Conservation (phyloP, 2,113 vertebrate genomes). For the Hipposideros armiger region DNA sequence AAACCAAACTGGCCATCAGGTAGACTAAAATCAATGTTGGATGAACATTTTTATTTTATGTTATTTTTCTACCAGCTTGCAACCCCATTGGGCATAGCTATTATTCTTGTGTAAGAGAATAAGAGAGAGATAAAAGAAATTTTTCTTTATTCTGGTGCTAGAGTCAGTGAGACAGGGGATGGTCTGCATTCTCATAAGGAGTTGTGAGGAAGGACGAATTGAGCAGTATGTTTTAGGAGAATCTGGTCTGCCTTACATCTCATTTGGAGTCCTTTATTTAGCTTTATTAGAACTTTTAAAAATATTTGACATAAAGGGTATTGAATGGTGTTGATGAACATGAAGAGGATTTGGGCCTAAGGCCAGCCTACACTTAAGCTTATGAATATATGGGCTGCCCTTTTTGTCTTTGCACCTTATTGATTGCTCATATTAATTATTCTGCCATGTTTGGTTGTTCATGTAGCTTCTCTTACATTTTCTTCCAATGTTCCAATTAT, state of each 20-base stretch:
- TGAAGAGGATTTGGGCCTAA: background rate
- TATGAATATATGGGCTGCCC: background rate
- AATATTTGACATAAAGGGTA: background rate
- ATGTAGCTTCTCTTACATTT: background rate
- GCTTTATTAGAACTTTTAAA: background rate
- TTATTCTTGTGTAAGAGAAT: background rate
- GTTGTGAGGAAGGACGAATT: background rate
- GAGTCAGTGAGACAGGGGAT: background rate
- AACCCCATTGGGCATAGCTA: background rate
- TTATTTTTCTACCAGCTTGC: background rate
- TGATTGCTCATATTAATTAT: background rate
- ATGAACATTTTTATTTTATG: background rate
- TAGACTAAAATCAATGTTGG: conserved; percentile 16
- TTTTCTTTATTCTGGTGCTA: background rate
- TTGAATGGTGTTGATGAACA: background rate
- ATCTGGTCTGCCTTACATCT: background rate
- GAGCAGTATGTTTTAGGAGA: background rate
- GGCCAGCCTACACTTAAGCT: background rate
- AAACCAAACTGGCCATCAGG: background rate
- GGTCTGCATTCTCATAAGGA: background rate
- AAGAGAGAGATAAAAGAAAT: background rate
- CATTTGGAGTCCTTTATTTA: background rate
- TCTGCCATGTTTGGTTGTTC: background rate
- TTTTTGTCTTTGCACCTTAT: background rate
- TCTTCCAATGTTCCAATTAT: background rate